Base-by-base conservation (phyloP, 2,888 invertebrate genomes). In the Archips xylosteana region DNA sequence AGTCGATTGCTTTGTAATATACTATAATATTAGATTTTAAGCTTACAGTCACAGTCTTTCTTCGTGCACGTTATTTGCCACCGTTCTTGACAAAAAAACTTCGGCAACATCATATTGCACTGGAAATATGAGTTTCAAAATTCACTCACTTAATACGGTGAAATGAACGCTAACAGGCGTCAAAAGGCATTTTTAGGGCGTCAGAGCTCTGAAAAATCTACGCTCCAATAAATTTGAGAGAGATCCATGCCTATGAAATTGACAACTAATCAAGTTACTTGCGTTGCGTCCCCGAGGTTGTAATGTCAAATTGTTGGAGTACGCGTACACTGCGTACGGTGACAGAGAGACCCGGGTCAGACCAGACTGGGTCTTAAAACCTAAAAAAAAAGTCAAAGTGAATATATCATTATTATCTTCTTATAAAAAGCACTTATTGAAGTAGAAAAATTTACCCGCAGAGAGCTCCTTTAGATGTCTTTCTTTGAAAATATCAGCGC, bases 241-340 rank as follows among this genome's bases (percentile, higher is more conserved):
- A 84, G 83, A 84, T 84, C 85, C 78, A 73, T 74, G 75, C 75
- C 80, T 85, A 85, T 88, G 84, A 89, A 92, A 89, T 89, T 88
- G 87, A 78, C 85, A 81, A 60, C 83, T 92, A 93, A 93, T 92
- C 88, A 81, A 91, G 91, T 92, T 92, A 91, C 85, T 82, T 80
- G 80, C 84, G 84, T 71, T 36, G 49, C 67, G 83, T 81, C 78
- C 82, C 84, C 83, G 83, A 81, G 86, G 81, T 80, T 80, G 86
- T 89, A 88, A 90, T 90, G 89, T 89, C 85, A 89, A 89, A 90
- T 89, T 87, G 90, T 89, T 15, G 70, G 60, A 12, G 64, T 51
- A 15, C 0, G 45, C 47, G 62, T 69, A 74, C 74, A 74, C 74
- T 61, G 74, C 74, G 15, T 23, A 54, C 62, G n/a, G 8, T 12